Evolutionary conservation across 1,140 invertebrate genomes (phyloP), one percentile per base, ranked within the genome.

Genomic region (Drosophila lacertosa): DNA sequence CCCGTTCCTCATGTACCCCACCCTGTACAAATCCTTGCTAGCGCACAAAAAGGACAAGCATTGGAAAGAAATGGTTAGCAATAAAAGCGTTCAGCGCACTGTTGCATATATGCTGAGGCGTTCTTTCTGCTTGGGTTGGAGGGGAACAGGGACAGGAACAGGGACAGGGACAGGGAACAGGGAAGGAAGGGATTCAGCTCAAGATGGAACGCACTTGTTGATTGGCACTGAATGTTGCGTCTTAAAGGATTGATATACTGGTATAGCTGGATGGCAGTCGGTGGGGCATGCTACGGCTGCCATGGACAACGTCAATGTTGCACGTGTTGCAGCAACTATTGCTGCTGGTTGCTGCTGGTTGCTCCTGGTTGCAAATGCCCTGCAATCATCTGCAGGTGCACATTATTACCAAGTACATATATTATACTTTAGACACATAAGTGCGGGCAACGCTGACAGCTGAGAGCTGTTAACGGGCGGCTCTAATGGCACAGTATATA

Each of bases 191-290:
- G n/a, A n/a, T n/a, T 58, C 40, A 50, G 66, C 74, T 64, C 73
- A 84, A 81, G 81, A 84, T 74, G 81, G 69, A 84, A 84, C 81
- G 81, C 81, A 86, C 81, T 86, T 86, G 81, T 86, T 86, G 81
- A 86, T 86, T 86, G 81, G 81, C 82, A 86, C 81, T 84, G 81
- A 84, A 84, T 84, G 81, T 86, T 86, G 81, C 81, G 81, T 84
- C 81, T 84, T 84, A 84, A 77, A 86, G 81, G 81, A 84, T 86
- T 84, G 81, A 84, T 84, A 77, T 84, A 84, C 81, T 86, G 45
- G 50, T 55, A 66, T 32, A 24, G 42, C 40, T n/a, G 39, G 15
- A 10, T 20, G 15, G 15, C 20, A 53, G 47, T 35, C 10, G 20
- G n/a, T n/a, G 54, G 20, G 16, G 29, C n/a, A 37, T 13, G 24